These are phyloP conservation scores for Aphelenchoides besseyi DNA, from an alignment of 1,140 invertebrate genomes.

Conservation along the genomic window DNA sequence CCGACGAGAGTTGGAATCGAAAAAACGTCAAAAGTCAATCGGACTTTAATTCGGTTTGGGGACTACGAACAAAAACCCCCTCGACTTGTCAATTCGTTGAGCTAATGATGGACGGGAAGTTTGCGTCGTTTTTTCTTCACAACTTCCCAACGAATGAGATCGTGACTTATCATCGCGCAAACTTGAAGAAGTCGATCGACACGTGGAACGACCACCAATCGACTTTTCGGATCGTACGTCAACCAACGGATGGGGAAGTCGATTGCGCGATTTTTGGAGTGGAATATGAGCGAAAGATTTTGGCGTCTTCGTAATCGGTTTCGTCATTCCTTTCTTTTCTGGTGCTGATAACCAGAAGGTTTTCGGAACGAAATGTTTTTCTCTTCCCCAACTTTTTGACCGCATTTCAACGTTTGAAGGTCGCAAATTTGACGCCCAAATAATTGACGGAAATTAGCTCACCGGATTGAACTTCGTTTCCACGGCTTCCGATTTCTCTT, in stretches of 20 bases:
- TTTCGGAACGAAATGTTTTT: not conserved
- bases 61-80: too few relatives aligned
- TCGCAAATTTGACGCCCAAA: too few relatives aligned
- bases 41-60: too few relatives aligned
- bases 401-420: not conserved
- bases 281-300: too few relatives aligned
- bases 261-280: too few relatives aligned
- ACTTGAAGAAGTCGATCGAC: not conserved
- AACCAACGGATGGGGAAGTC: too few relatives aligned
- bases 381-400: not conserved
- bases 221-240: too few relatives aligned
- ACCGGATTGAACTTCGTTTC: conserved; percentile 32
- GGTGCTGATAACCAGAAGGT: not conserved
- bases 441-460: too few relatives aligned
- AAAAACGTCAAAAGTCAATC: not conserved
- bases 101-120: too few relatives aligned
- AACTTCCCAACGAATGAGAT: not conserved
- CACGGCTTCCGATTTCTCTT: not conserved
- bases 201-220: too few relatives aligned
- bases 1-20: not conserved
- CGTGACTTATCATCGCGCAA: not conserved
- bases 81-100: too few relatives aligned
- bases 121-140: not conserved
- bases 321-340: not conserved
- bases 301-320: not conserved